Conservation (phyloP, 2,888 invertebrate genomes). For the Drepana falcataria region DNA sequence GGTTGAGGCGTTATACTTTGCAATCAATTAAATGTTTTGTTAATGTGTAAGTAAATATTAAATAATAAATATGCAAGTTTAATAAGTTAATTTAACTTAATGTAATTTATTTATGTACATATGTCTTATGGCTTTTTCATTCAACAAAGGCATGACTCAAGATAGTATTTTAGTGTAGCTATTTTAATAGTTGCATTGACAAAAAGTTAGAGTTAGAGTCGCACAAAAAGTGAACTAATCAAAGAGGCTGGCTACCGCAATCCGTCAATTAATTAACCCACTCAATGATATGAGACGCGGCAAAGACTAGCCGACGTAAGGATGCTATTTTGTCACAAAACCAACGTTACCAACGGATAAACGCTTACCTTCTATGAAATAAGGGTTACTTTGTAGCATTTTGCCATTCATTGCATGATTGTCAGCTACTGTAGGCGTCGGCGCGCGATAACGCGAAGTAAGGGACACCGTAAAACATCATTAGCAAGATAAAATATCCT, state of each 20-base stretch:
- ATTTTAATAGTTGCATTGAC: conserved; percentile 19
- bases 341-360: conserved; percentile 18
- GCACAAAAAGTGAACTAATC: conserved; percentile 60
- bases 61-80: no score
- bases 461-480: conserved; percentile 73
- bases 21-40: no score
- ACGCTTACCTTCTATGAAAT: conserved; percentile 27
- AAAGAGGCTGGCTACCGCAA: conserved; percentile 52
- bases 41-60: no score
- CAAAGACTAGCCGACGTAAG: conserved; percentile 50
- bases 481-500: conserved; percentile 70
- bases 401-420: conserved; percentile 21
- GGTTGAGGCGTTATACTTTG: no score
- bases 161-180: no score
- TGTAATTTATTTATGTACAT: no score
- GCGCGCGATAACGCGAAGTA: conserved; percentile 55
- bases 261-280: conserved; percentile 68
- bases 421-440: conserved; percentile 69
- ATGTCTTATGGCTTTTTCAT: no score
- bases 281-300: conserved; percentile 62
- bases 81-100: no score
- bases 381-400: conserved; percentile 26
- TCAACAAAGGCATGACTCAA: no score
- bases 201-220: conserved; percentile 48
- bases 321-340: conserved; percentile 38